A percentile compares a stretch with the other conserved stretches of the same genome.
Evolutionary conservation across 1,140 invertebrate species (phyloP).

Genomic region (Heterodera carotae): DNA sequence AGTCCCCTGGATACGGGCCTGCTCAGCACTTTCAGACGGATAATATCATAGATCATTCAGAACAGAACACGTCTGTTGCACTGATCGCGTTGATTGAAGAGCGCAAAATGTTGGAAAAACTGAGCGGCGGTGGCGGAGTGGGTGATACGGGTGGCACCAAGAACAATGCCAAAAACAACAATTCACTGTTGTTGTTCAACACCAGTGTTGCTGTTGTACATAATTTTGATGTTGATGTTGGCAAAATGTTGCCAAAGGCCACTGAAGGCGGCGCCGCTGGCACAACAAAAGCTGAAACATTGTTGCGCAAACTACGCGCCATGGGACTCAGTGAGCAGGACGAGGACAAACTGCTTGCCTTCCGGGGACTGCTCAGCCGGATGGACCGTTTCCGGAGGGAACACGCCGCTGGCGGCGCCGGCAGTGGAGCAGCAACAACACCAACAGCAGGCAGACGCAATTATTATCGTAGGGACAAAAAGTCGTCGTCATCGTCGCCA

Average conservation of each 20-base stretch:
- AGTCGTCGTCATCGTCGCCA: neutral
- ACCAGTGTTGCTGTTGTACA: neutral
- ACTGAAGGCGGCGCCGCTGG: constrained; percentile 4
- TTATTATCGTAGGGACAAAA: constrained; percentile 2
- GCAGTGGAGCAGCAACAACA: no score
- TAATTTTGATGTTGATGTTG: neutral
- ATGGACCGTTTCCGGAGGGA: constrained; percentile 29
- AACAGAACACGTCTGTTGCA: constrained; percentile 29
- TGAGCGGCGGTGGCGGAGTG: constrained; percentile 45
- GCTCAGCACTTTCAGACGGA: neutral
- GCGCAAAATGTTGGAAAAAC: constrained; percentile 44
- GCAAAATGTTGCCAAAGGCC: constrained; percentile 2
- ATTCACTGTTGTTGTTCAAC: constrained; percentile 34
- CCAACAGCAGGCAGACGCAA: neutral
- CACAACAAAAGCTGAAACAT: constrained; percentile 9
- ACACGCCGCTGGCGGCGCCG: no score
- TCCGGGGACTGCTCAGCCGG: constrained; percentile 40
- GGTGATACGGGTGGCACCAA: neutral
- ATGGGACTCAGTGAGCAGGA: constrained; percentile 39
- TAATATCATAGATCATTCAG: constrained; percentile 14
- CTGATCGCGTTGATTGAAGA: constrained; percentile 38
- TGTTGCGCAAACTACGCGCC: constrained; percentile 43
- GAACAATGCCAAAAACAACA: neutral
- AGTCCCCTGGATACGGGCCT: no score
- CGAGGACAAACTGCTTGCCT: constrained; percentile 50